Evolutionary conservation across 2,113 vertebrate genomes (phyloP).

Genomic region (Xiphophorus maculatus): DNA sequence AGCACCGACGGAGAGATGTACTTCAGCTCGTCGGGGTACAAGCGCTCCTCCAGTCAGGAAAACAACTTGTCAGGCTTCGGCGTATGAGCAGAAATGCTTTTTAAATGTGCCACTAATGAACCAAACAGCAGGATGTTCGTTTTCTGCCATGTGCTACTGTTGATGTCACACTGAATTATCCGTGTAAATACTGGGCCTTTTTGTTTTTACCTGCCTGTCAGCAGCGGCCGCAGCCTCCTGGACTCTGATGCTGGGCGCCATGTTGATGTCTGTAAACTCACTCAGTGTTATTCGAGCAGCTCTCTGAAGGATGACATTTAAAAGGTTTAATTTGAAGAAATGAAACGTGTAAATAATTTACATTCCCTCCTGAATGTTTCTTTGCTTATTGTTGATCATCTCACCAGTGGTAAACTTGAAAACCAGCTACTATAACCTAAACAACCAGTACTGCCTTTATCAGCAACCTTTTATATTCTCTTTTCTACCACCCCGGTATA

Average conservation of each 20-base stretch:
- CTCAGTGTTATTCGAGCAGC: constrained; percentile 67
- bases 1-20: constrained; percentile 91
- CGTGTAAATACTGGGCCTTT: constrained; percentile 15
- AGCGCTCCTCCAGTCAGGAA: constrained; percentile 83
- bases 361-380: constrained; percentile 20
- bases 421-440: constrained; percentile 39
- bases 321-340: not conserved
- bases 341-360: constrained; percentile 11
- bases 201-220: not conserved
- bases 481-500: constrained; percentile 39
- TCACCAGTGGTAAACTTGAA: constrained; percentile 38
- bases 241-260: not conserved
- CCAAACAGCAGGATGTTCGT: constrained; percentile 28
- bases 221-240: not conserved
- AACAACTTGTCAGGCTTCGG: constrained; percentile 65
- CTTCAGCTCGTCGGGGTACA: constrained; percentile 85
- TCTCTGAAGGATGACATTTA: constrained; percentile 27
- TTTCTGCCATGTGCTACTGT: constrained; percentile 8
- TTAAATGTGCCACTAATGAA: constrained; percentile 25
- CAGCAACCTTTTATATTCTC: constrained; percentile 22
- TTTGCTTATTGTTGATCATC: constrained; percentile 32
- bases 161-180: constrained; percentile 18
- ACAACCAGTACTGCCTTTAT: constrained; percentile 56
- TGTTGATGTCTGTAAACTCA: constrained; percentile 12
- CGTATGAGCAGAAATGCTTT: constrained; percentile 44